phyloP scores from a whole-genome alignment of 2,888 invertebrate species.

The Prosopocoilus inquinatus region DNA sequence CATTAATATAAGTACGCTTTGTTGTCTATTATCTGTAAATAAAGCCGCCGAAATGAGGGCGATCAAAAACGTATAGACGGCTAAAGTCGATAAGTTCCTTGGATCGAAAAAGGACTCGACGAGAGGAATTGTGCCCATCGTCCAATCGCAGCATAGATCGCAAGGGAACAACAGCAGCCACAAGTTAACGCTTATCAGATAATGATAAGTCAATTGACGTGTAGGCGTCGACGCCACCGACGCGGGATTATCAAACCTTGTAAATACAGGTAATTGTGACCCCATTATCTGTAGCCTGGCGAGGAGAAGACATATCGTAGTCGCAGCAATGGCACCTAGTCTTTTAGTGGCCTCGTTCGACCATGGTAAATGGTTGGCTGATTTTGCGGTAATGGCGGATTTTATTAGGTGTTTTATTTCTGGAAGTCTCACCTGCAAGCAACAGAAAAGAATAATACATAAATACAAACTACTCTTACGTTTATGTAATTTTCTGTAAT shows the following conservation, averaged over 20 bases:
- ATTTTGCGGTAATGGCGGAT: conserved; percentile 55
- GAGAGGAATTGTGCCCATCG: conserved; percentile 93
- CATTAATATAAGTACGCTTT: conserved; percentile 68
- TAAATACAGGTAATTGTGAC: conserved; percentile 92
- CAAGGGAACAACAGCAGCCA: conserved; percentile 89
- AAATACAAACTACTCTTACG: too few species aligned
- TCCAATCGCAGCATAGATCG: conserved; percentile 96
- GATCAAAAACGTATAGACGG: conserved; percentile 62
- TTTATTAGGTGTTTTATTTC: conserved; percentile 53
- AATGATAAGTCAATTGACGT: conserved; percentile 89
- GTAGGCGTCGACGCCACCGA: conserved; percentile 81
- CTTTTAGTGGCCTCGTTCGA: conserved; percentile 72
- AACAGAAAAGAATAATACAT: neutral
- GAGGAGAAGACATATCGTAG: conserved; percentile 77
- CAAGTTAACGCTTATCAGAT: conserved; percentile 85
- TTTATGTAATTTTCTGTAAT: too few species aligned
- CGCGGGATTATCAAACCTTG: conserved; percentile 96
- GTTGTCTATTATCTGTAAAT: conserved; percentile 59
- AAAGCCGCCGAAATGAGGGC: conserved; percentile 59
- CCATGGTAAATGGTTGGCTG: conserved; percentile 56
- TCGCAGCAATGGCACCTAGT: conserved; percentile 73
- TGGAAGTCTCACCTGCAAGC: conserved; percentile 52
- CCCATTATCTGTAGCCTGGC: conserved; percentile 93
- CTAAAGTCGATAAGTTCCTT: conserved; percentile 77
- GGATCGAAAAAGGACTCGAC: conserved; percentile 76